Conservation (phyloP, 2,888 invertebrate genomes). For the Nomada lathburiana region DNA sequence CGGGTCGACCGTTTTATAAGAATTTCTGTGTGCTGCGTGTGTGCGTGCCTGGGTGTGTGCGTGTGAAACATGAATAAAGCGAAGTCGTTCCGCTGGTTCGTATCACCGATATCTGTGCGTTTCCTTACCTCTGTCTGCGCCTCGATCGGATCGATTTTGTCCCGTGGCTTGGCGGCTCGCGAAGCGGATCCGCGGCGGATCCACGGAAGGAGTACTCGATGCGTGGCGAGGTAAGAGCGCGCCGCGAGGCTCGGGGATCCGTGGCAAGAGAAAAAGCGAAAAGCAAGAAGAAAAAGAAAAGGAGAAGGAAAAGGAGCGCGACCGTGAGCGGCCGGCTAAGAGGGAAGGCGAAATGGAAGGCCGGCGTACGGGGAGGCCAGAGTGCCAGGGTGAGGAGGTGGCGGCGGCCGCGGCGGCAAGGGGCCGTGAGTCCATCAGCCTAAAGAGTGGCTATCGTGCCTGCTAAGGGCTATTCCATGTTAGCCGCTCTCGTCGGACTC, state of each 20-base stretch:
- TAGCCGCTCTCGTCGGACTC: constrained; percentile 80
- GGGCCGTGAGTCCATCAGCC: constrained; percentile 81
- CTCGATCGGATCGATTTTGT: no score
- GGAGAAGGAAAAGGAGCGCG: constrained; percentile 2
- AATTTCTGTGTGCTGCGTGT: no score
- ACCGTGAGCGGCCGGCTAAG: constrained; percentile 9
- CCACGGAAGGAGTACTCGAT: no score
- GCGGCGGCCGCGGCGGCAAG: constrained; percentile 3
- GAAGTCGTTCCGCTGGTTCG: not conserved
- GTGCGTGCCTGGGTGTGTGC: not conserved
- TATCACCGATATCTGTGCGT: not conserved
- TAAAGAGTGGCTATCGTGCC: constrained; percentile 83
- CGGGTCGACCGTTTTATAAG: no score
- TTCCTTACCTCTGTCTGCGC: no score
- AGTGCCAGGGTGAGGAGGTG: constrained; percentile 8
- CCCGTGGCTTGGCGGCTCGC: no score
- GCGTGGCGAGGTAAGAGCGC: not conserved
- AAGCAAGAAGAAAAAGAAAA: not conserved
- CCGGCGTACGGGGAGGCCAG: constrained; percentile 28
- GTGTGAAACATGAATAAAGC: constrained; percentile 10
- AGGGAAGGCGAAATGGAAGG: constrained; percentile 35
- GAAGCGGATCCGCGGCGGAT: not conserved
- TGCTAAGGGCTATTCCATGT: constrained; percentile 84
- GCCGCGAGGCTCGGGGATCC: constrained; percentile 15
- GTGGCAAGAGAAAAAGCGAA: not conserved